phyloP scores from a whole-genome alignment of 2,888 invertebrate species.

The Nemoura dubitans region DNA sequence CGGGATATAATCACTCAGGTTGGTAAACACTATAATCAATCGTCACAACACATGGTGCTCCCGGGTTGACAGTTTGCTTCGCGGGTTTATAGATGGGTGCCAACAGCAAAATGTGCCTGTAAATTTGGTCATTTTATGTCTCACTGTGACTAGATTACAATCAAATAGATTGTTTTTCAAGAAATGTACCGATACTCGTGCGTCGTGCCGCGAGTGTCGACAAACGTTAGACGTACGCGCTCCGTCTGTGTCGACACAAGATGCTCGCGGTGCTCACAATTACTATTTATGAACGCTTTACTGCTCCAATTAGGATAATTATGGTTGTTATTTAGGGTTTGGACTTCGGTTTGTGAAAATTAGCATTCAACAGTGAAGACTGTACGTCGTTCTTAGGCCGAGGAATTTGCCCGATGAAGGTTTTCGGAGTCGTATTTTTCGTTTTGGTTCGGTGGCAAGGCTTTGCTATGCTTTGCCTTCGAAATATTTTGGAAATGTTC shows the following conservation, averaged over 20 bases:
- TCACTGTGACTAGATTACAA: too few species aligned
- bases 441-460: neutral
- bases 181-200: too few species aligned
- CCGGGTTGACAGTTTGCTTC: too few species aligned
- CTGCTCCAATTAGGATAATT: slow-evolving; percentile 14
- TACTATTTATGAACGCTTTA: neutral
- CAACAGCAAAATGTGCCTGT: too few species aligned
- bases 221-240: neutral
- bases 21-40: too few species aligned
- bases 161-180: too few species aligned
- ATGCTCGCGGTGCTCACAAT: slow-evolving; percentile 20
- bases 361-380: neutral
- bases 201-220: too few species aligned
- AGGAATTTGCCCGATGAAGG: neutral
- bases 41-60: too few species aligned
- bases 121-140: too few species aligned
- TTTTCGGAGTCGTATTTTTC: neutral
- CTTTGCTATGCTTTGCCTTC: too few species aligned
- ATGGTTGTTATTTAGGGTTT: neutral
- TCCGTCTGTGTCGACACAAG: neutral
- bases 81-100: too few species aligned
- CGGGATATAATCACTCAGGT: neutral
- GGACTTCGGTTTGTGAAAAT: neutral
- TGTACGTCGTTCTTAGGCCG: neutral
- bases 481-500: too few species aligned